Percentiles rank a stretch among this genome's conserved stretches.
Conservation (phyloP, 92 coral and sea anemone species). For the Epizoanthus illoricatus region DNA sequence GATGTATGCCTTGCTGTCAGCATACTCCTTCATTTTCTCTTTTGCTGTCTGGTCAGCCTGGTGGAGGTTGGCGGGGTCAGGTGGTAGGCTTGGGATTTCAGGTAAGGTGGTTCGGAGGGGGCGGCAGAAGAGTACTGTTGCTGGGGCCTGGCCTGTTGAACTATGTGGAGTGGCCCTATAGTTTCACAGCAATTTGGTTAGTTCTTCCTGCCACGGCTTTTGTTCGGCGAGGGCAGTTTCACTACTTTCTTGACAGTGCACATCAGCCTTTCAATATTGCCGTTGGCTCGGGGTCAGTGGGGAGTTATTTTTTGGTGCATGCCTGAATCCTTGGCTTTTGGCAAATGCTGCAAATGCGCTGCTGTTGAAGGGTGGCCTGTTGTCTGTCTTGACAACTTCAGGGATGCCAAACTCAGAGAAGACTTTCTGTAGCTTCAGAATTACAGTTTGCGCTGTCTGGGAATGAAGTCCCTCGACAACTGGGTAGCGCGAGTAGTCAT, state of each 20-base stretch:
- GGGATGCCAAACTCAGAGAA: conserved; percentile 35
- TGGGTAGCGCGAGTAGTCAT: no score
- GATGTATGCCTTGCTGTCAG: conserved; percentile 50
- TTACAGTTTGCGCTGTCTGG: conserved; percentile 5
- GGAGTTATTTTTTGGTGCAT: conserved; percentile 40
- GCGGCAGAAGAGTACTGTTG: conserved; percentile 51
- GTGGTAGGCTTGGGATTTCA: background rate
- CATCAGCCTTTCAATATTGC: conserved; percentile 37
- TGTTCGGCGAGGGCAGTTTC: conserved; percentile 23
- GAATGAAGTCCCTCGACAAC: no score
- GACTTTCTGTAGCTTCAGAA: conserved; percentile 22
- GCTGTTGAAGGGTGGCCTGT: conserved; percentile 44
- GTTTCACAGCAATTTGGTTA: conserved; percentile 24
- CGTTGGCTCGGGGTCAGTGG: conserved; percentile 41
- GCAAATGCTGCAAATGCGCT: conserved; percentile 22
- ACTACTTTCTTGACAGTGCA: conserved; percentile 24
- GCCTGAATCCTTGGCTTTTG: conserved; percentile 34
- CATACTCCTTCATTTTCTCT: conserved; percentile 57
- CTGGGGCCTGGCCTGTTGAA: conserved; percentile 41
- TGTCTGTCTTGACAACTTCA: conserved; percentile 34
- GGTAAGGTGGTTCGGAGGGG: conserved; percentile 64
- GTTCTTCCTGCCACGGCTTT: conserved; percentile 5
- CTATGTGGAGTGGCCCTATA: conserved; percentile 41
- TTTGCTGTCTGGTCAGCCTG: conserved; percentile 47
- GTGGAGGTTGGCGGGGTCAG: conserved; percentile 26